A percentile compares a stretch with the other conserved stretches of the same genome.
phyloP scores from a whole-genome alignment of 2,113 vertebrate species.

The Lontra canadensis region DNA sequence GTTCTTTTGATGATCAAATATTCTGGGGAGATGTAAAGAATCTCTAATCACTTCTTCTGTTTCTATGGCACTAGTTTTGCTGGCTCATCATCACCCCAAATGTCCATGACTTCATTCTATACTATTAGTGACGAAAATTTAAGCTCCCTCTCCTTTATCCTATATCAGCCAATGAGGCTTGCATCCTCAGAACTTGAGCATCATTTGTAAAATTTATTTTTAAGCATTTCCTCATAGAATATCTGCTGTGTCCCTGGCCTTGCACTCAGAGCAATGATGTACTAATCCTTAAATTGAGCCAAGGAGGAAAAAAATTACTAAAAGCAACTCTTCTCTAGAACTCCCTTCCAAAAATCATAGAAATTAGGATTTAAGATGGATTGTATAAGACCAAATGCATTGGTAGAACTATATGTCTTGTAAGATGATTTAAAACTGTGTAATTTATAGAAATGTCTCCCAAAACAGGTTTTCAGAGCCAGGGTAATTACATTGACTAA shows the following conservation, averaged over 20 bases:
- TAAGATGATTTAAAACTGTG: background rate
- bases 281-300: background rate
- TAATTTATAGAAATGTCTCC: slow-evolving; percentile 9
- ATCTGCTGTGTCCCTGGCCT: background rate
- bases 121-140: background rate
- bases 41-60: background rate
- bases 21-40: background rate
- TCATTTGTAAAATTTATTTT: slow-evolving; percentile 7
- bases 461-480: background rate
- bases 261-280: background rate
- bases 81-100: background rate
- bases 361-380: background rate
- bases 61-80: background rate
- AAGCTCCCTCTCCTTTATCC: background rate
- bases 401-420: background rate
- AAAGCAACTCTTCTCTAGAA: background rate
- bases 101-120: background rate
- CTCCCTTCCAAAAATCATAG: background rate
- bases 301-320: background rate
- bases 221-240: background rate
- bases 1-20: slow-evolving; percentile 12
- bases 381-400: background rate
- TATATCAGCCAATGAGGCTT: background rate
- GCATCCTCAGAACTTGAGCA: background rate
- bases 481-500: background rate